These are phyloP conservation scores for Hydroisotoma schaefferi DNA, from an alignment of 2,888 invertebrate species.

Conservation along the genomic window DNA sequence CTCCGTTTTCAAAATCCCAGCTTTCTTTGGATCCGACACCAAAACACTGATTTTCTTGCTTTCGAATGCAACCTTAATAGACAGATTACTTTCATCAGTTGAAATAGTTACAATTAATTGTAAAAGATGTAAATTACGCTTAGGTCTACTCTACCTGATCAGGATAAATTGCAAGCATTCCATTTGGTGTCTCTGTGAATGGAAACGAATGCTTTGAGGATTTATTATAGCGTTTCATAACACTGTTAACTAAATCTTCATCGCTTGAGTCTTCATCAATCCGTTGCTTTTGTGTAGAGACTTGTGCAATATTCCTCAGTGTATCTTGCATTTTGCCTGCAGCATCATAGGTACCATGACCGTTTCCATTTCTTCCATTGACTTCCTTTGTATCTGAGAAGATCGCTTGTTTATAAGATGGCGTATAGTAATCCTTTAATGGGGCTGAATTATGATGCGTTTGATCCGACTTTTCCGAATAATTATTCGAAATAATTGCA, in stretches of 20 bases:
- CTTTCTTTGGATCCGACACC: conserved; percentile 31
- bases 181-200: conserved; percentile 28
- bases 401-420: too few species aligned
- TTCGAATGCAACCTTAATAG: conserved; percentile 36
- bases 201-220: conserved; percentile 25
- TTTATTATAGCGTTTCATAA: background rate
- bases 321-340: too few species aligned
- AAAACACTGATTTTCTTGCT: conserved; percentile 37
- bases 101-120: background rate
- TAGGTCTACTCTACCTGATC: conserved; percentile 10
- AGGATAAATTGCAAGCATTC: conserved; percentile 30
- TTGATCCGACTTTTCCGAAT: too few species aligned
- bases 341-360: too few species aligned
- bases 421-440: too few species aligned
- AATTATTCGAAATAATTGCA: background rate
- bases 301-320: too few species aligned
- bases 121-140: background rate
- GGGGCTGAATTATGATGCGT: too few species aligned
- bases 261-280: background rate
- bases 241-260: too few species aligned
- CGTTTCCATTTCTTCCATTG: too few species aligned
- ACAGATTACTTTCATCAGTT: too few species aligned
- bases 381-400: too few species aligned
- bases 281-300: background rate
- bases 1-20: background rate